These are phyloP conservation scores for Gortyna flavago DNA, from an alignment of 2,888 invertebrate genomes.

Conservation along the genomic window DNA sequence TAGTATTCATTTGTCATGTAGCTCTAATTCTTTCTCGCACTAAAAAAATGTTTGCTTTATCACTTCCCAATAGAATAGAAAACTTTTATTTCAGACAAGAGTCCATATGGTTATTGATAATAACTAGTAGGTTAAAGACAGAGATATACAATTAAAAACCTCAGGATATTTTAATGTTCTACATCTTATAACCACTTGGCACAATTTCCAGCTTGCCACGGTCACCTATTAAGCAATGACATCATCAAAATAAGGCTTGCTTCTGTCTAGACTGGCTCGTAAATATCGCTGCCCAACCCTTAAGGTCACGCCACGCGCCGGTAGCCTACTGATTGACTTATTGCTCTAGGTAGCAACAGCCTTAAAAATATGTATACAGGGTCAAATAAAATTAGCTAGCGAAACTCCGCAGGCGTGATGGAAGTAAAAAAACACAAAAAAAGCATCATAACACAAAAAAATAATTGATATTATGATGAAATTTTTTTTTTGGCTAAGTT, in stretches of 20 bases:
- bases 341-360: background rate
- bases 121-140: too few relatives aligned
- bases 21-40: too few relatives aligned
- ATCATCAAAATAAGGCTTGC: constrained; percentile 31
- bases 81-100: too few relatives aligned
- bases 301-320: constrained; percentile 53
- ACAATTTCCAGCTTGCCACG: background rate
- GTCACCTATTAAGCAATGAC: constrained; percentile 29
- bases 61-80: too few relatives aligned
- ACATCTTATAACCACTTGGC: background rate
- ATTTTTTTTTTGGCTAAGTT: too few relatives aligned
- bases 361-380: background rate
- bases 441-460: too few relatives aligned
- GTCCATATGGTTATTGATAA: too few relatives aligned
- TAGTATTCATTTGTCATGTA: too few relatives aligned
- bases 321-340: constrained; percentile 32
- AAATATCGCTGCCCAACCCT: constrained; percentile 56
- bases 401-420: background rate
- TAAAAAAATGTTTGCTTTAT: too few relatives aligned
- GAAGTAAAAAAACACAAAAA: too few relatives aligned
- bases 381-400: background rate
- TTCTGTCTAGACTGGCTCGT: constrained; percentile 61
- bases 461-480: too few relatives aligned
- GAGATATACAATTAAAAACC: too few relatives aligned
- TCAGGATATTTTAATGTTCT: background rate